A percentile compares a stretch with the other conserved stretches of the same genome.
These are phyloP conservation scores for Nomia melanderi DNA, from an alignment of 1,140 invertebrate species.

Conservation along the genomic window DNA sequence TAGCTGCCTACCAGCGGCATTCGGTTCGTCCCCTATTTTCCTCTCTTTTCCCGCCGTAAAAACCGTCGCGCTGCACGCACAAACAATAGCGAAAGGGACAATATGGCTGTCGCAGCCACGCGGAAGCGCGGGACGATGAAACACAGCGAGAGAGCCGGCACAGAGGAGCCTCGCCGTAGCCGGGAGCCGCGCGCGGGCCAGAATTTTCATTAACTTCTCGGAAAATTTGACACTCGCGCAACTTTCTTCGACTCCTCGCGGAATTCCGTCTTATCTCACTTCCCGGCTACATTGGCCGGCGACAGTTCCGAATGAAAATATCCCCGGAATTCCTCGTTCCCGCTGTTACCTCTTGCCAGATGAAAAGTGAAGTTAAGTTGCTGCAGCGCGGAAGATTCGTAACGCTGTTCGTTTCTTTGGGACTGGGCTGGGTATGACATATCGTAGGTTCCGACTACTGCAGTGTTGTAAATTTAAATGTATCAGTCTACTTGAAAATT, in stretches of 20 bases:
- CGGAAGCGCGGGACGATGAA: background rate
- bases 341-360: background rate
- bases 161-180: no score
- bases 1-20: background rate
- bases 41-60: background rate
- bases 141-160: background rate
- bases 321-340: background rate
- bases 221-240: background rate
- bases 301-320: background rate
- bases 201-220: slow-evolving; percentile 22
- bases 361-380: background rate
- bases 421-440: background rate
- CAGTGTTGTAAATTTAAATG: no score
- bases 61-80: background rate
- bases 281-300: background rate
- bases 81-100: background rate
- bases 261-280: background rate
- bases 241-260: background rate
- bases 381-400: background rate
- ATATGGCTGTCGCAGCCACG: background rate
- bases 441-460: background rate
- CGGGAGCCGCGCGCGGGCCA: background rate
- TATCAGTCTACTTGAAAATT: no score
- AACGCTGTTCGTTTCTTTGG: background rate
- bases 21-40: background rate